Evolutionary conservation across 2,797 vertebrate genomes (phyloP).

Genomic region (Parambassis ranga): DNA sequence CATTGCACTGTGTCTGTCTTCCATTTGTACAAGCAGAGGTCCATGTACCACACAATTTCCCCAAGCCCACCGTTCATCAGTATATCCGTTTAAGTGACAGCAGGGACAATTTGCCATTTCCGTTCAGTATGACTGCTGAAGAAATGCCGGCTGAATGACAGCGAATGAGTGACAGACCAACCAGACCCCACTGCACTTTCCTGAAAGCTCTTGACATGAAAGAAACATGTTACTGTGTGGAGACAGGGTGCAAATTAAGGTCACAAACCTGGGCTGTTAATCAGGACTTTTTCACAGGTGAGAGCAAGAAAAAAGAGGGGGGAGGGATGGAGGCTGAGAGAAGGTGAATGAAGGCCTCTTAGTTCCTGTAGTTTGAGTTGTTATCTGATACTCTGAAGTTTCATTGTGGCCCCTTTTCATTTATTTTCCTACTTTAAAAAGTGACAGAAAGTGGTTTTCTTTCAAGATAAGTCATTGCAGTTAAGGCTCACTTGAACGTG

Average conservation of each 20-base stretch:
- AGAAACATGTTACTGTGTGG: constrained; percentile 44
- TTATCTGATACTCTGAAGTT: constrained; percentile 51
- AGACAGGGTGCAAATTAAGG: constrained; percentile 56
- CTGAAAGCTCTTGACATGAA: constrained; percentile 54
- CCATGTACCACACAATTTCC: neutral
- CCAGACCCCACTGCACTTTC: constrained; percentile 49
- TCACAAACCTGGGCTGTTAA: constrained; percentile 59
- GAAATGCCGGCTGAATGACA: constrained; percentile 44
- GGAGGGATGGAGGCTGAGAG: constrained; percentile 19
- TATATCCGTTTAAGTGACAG: constrained; percentile 49
- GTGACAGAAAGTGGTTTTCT: constrained; percentile 37
- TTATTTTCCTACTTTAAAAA: constrained; percentile 24
- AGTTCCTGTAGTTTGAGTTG: constrained; percentile 36
- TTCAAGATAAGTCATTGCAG: constrained; percentile 26
- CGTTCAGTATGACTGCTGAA: constrained; percentile 29
- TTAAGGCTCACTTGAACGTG: constrained; percentile 29
- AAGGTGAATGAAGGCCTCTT: constrained; percentile 42
- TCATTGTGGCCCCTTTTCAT: constrained; percentile 7
- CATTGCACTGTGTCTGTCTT: constrained; percentile 8
- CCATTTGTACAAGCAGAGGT: constrained; percentile 20
- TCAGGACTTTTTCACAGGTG: constrained; percentile 64
- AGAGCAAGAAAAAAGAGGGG: constrained; percentile 20
- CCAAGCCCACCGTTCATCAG: constrained; percentile 25
- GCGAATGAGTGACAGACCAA: constrained; percentile 53
- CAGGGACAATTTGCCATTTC: constrained; percentile 51